Percentiles rank a stretch among this genome's conserved stretches.
Conservation (phyloP, 2,113 vertebrate species). For the Paradoxurus hermaphroditus region DNA sequence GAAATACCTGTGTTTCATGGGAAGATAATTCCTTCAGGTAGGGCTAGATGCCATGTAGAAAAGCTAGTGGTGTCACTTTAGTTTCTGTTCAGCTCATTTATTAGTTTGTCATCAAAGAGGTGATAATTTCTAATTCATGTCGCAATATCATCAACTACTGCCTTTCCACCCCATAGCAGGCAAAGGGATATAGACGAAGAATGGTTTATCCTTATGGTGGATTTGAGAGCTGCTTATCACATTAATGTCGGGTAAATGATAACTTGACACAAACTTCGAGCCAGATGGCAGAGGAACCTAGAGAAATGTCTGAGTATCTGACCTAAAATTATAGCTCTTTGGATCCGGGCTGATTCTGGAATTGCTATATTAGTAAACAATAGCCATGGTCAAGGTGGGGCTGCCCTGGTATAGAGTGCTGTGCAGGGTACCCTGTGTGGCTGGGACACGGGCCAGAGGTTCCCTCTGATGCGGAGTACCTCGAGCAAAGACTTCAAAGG, state of each 20-base stretch:
- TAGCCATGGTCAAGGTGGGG: background rate
- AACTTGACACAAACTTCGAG: background rate
- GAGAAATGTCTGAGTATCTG: background rate
- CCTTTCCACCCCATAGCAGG: background rate
- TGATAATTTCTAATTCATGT: background rate
- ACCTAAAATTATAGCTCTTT: background rate
- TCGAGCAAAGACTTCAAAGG: background rate
- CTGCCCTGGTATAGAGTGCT: background rate
- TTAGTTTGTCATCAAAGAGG: background rate
- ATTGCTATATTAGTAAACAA: background rate
- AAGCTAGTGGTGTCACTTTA: background rate
- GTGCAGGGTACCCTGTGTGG: background rate
- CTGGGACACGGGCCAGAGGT: background rate
- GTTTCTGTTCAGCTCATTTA: background rate
- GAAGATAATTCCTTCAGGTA: background rate
- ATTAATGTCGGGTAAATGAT: background rate
- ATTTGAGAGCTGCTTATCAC: background rate
- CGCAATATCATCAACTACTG: background rate
- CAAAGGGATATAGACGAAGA: background rate
- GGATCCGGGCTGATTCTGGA: background rate
- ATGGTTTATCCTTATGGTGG: background rate
- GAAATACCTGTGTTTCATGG: background rate
- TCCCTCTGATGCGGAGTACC: background rate
- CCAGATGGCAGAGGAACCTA: background rate
- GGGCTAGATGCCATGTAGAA: background rate